Evolutionary conservation across 1,140 invertebrate species (phyloP), one percentile per base, ranked within the genome.

Genomic region (Melitaea cinxia): DNA sequence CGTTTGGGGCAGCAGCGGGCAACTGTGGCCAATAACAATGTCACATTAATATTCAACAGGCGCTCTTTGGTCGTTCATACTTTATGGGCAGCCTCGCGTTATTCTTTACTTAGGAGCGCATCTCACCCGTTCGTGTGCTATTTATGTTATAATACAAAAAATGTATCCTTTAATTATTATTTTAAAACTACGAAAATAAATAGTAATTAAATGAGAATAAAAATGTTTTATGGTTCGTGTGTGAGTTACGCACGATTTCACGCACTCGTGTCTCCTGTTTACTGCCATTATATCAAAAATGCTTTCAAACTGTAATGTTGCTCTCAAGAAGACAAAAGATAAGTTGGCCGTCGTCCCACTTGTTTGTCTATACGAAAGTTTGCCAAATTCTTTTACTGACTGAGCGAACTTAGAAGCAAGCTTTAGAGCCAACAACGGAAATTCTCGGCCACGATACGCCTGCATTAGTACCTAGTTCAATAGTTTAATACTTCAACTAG

Each of bases 361-460:
- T 88, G 85, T 88, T 88, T 88, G 88, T 90, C 85, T 88, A n/a
- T n/a, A 84, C 80, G 79, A 88, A 90, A 90, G 82, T 90, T 90
- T 88, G 88, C 88, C 88, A 90, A 90, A 88, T 88, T 88, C 83
- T 88, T 90, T 90, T 90, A 90, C 88, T 85, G 85, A 90, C 83
- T 86, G 85, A 90, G 82, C 67, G 80, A 82, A 79, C 78, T 81
- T 77, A 82, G 75, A 77, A 73, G 72, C 80, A 68, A 79, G 80
- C 73, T 87, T 85, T 87, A 85, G 78, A 76, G 83, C 72, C 73
- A 73, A 70, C 73, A 70, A 65, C 70, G 76, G 78, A 76, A 83
- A 78, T 77, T 79, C 77, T 83, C 77, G 58, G 65, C 68, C 77
- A 76, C 76, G 80, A 73, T 75, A 77, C 77, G 72, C 67, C 49